These are phyloP conservation scores for Schizothorax lantsangensis DNA, from an alignment of 2,797 vertebrate genomes.

Conservation along the genomic window DNA sequence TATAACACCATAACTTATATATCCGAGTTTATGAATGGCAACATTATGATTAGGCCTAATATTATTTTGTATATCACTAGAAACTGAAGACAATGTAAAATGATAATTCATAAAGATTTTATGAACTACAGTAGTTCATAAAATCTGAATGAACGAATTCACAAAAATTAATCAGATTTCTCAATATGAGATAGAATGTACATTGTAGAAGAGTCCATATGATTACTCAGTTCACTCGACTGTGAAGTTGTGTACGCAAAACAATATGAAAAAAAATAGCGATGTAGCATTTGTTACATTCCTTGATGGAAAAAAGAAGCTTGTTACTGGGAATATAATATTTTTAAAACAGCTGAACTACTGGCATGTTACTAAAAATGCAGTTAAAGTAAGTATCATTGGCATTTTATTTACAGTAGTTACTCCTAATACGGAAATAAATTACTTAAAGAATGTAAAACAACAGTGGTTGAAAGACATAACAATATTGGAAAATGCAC, in stretches of 20 bases:
- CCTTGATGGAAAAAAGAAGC: not conserved
- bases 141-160: not conserved
- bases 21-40: not conserved
- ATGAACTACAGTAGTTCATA: not conserved
- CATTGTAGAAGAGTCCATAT: not conserved
- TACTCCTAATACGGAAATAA: constrained; percentile 35
- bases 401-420: not conserved
- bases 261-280: not conserved
- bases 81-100: not conserved
- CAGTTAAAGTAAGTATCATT: not conserved
- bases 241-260: not conserved
- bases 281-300: not conserved
- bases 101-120: not conserved
- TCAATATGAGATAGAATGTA: not conserved
- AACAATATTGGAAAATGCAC: not conserved
- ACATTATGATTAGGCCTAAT: not conserved
- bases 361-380: constrained; percentile 14
- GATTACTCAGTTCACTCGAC: not conserved
- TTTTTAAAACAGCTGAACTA: not conserved
- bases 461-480: constrained; percentile 3
- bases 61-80: not conserved
- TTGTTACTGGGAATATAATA: not conserved
- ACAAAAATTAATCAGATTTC: not conserved
- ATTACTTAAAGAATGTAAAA: constrained; percentile 23
- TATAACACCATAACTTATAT: not conserved